phyloP scores from a whole-genome alignment of 2,888 invertebrate species.

The Tanytarsus gracilentus region DNA sequence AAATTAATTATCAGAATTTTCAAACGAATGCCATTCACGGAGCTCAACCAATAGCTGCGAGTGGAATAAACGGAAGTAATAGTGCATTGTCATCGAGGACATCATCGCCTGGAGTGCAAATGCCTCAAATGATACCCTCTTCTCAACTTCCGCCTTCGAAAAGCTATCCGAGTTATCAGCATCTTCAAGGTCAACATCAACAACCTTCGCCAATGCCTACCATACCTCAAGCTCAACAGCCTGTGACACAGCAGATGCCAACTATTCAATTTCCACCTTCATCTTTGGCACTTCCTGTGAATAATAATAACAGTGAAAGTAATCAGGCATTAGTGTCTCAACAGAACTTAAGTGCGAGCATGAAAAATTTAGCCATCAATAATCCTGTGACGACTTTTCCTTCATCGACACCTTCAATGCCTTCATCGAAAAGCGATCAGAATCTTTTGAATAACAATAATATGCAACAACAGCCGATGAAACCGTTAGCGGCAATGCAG shows the following conservation, averaged over 20 bases:
- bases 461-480: not conserved
- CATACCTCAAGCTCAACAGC: not conserved
- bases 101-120: conserved; percentile 36
- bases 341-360: conserved; percentile 31
- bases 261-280: conserved; percentile 25
- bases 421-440: conserved; percentile 24
- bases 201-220: not conserved
- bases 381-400: not conserved
- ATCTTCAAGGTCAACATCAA: not conserved
- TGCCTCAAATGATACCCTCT: conserved; percentile 1
- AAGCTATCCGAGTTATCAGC: conserved; percentile 24
- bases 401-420: not conserved
- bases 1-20: conserved; percentile 27
- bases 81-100: conserved; percentile 42
- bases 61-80: conserved; percentile 27
- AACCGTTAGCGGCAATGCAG: not conserved
- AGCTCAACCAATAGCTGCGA: conserved; percentile 1
- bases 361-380: conserved; percentile 32
- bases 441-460: conserved; percentile 25
- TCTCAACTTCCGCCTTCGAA: conserved; percentile 24
- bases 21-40: conserved; percentile 18
- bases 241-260: not conserved
- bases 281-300: not conserved
- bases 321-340: not conserved
- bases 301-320: not conserved